Base-by-base conservation (phyloP, 2,888 invertebrate genomes). In the Odontocolon sp. region DNA sequence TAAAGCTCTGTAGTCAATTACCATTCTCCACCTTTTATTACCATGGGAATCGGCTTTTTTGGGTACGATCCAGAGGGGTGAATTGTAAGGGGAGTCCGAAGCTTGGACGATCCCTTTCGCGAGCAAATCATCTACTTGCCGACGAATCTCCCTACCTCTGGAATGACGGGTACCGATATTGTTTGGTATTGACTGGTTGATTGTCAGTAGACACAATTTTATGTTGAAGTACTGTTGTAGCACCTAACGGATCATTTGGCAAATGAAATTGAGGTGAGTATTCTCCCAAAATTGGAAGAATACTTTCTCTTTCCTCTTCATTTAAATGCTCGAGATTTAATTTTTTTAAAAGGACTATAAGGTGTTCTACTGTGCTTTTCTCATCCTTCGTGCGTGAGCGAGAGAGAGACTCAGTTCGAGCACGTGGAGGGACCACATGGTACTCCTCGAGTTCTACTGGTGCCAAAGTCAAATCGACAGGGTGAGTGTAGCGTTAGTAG, bases 151-250 rank as follows among this genome's bases (percentile, higher is more conserved):
- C 2, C n/a, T n/a, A n/a, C n/a, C n/a, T n/a, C n/a, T n/a, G n/a
- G n/a, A n/a, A n/a, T n/a, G n/a, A 42, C 11, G 42, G 61, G 9
- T 61, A 61, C 4, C 42, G 42, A 26, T 61, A 61, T 0, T 45
- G 45, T 18, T 45, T 45, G 1, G 45, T 21, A 45, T 45, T 45
- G 1, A 45, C 9, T 45, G 45, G 45, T 0, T 45, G 45, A 9
- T 45, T 3, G 1, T 45, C 21, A 9, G 0, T 8, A 9, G 45
- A 21, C 9, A 21, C 0, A 18, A 45, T 45, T 18, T 21, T 45
- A 6, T 45, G 45, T 21, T 45, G 1, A 3, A 45, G 9, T 6
- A 45, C 45, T 9, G 5, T 18, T 18, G 45, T 45, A 21, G 45
- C 45, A 1, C 40, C 40, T 16, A 40, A 40, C 1, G 40, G 40